phyloP scores from a whole-genome alignment of 2,888 invertebrate genomes.

The Acanthosepion pharaonis region DNA sequence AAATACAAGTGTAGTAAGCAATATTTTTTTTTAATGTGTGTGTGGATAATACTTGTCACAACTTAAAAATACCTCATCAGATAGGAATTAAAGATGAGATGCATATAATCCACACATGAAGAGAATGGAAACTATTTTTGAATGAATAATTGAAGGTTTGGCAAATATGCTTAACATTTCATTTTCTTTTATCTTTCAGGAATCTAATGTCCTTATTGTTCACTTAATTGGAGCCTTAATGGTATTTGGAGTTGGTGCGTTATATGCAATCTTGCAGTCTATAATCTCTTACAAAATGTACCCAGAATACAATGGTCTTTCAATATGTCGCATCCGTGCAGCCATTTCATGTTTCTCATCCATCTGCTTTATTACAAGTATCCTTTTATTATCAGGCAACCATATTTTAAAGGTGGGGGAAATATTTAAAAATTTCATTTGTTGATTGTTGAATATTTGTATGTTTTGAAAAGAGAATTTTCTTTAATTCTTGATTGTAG shows the following conservation, averaged over 20 bases:
- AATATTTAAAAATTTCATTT: neutral
- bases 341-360: constrained; percentile 59
- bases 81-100: no score
- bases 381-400: constrained; percentile 56
- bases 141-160: no score
- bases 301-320: constrained; percentile 74
- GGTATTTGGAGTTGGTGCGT: constrained; percentile 85
- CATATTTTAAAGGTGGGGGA: neutral
- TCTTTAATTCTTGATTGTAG: constrained; percentile 46
- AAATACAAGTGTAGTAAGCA: no score
- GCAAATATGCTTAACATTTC: no score
- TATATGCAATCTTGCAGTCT: constrained; percentile 87
- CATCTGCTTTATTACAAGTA: constrained; percentile 61
- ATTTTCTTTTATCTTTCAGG: constrained; percentile 71
- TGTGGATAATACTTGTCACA: no score
- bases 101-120: no score
- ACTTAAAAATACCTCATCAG: no score
- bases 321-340: constrained; percentile 62
- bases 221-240: constrained; percentile 83
- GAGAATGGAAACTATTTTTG: no score
- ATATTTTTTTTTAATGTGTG: no score
- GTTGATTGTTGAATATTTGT: neutral
- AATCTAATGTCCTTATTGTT: constrained; percentile 81
- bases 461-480: neutral
- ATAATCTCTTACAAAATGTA: constrained; percentile 77